phyloP scores from a whole-genome alignment of 2,113 vertebrate species.

The Scolopax mira region DNA sequence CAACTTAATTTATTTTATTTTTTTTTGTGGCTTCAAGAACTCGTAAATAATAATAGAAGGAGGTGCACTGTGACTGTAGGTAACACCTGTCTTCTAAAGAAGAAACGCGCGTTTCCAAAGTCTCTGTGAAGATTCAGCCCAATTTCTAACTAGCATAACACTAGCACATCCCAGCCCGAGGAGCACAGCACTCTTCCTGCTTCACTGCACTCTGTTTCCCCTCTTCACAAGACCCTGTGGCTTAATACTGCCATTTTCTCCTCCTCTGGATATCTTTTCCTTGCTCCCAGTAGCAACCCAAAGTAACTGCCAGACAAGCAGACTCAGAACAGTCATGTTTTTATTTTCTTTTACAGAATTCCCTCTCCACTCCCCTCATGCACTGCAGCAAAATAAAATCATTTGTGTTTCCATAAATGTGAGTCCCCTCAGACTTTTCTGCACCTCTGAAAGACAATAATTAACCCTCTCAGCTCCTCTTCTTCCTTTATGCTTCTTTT shows the following conservation, averaged over 20 bases:
- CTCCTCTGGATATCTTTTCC: neutral
- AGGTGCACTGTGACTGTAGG: neutral
- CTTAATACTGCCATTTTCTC: slow-evolving; percentile 16
- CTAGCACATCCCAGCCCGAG: neutral
- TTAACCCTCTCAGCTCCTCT: neutral
- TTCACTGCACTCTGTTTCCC: neutral
- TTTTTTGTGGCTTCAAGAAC: slow-evolving; percentile 36
- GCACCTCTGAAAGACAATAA: neutral
- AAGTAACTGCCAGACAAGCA: slow-evolving; percentile 17
- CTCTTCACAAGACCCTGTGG: neutral
- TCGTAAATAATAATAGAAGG: slow-evolving; percentile 40
- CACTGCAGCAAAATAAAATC: neutral
- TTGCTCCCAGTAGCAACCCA: neutral
- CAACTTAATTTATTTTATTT: neutral
- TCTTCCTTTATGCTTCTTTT: neutral
- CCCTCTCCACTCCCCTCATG: neutral
- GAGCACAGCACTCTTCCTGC: neutral
- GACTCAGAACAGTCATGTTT: neutral
- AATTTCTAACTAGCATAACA: slow-evolving; percentile 7
- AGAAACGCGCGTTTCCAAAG: slow-evolving; percentile 45
- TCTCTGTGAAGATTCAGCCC: slow-evolving; percentile 27
- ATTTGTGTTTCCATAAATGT: neutral
- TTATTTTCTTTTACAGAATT: neutral
- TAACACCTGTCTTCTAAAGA: slow-evolving; percentile 37
- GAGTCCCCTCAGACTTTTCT: neutral